Evolutionary conservation across 2,888 invertebrate species (phyloP), one percentile per base, ranked within the genome.

Genomic region (Chymomyza amoena): DNA sequence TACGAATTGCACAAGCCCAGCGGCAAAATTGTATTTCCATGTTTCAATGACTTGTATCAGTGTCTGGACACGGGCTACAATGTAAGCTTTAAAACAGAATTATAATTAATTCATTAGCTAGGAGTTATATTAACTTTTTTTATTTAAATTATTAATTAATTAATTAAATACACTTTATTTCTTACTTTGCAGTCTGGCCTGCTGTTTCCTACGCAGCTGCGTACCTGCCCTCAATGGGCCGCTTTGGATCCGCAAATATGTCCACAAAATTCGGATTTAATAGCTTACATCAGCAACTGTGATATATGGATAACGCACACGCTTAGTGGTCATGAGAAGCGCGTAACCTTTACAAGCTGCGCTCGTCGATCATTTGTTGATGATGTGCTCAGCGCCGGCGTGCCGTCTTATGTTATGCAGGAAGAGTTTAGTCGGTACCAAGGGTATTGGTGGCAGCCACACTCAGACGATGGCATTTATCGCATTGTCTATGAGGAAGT

Each of bases 381-480:
- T 79, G 97, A 97, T 91, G 97, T 97, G 0, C 92, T 95, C 0
- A 96, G 96, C 86, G 97, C 98, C 0, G 99, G 99, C 0, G 96
- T 97, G n/a, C 98, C 99, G 0, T 98, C 98, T 1, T 99, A 99
- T 92, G 98, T 99, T 0, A 98, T 98, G 91, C 99, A 99, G 92
- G 99, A 99, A 91, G 99, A 99, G 92, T 99, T 99, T 92, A 96
- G 96, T 77, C 93, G 98, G 50, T 99, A 98, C 91, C 97, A 97
- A 69, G 99, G 99, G 0, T 98, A 97, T 91, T 99, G 99, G 99
- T 99, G 99, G 99, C 97, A 98, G 88, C 97, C 98, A 0, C 93
- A 93, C 77, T 93, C 94, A 61, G 93, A 93, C 75, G 96, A 96
- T 90, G 95, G 95, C 72, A 92, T 95, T 51, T 96, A 95, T 92